phyloP scores from a whole-genome alignment of 2,888 invertebrate genomes.

The Drosophila basisetae region DNA sequence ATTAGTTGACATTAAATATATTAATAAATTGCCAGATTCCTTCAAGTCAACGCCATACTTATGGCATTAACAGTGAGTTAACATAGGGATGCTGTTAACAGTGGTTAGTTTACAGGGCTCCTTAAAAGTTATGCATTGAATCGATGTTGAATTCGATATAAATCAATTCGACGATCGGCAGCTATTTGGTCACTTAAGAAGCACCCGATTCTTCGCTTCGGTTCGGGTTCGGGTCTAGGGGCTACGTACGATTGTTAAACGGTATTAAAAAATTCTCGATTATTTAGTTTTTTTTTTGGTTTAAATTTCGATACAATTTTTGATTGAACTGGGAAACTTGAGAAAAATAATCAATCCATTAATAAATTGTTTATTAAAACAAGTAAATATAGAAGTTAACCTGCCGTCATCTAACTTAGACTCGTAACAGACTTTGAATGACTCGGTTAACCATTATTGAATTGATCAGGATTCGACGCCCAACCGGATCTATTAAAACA shows the following conservation, averaged over 20 bases:
- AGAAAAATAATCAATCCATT: not conserved
- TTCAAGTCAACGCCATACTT: not conserved
- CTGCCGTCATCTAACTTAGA: not conserved
- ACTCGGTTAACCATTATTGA: not conserved
- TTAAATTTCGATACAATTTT: not conserved
- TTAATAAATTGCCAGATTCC: not conserved
- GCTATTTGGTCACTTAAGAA: no score
- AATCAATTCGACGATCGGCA: not conserved
- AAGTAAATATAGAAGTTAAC: not conserved
- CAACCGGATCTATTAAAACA: not conserved
- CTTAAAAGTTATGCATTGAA: not conserved
- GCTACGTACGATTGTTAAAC: no score
- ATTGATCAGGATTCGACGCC: not conserved
- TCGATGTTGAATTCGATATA: not conserved
- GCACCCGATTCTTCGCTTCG: no score
- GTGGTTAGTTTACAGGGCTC: not conserved
- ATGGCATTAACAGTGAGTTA: not conserved
- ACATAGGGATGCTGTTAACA: not conserved
- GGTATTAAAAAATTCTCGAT: no score
- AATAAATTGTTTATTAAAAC: not conserved
- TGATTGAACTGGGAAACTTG: not conserved
- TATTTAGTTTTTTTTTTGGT: not conserved
- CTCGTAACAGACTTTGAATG: no score
- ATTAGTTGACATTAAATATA: not conserved
- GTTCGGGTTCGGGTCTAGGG: no score